Percentiles rank a stretch among this genome's conserved stretches.
Conservation (phyloP, 2,113 vertebrate genomes). For the Talpa occidentalis region DNA sequence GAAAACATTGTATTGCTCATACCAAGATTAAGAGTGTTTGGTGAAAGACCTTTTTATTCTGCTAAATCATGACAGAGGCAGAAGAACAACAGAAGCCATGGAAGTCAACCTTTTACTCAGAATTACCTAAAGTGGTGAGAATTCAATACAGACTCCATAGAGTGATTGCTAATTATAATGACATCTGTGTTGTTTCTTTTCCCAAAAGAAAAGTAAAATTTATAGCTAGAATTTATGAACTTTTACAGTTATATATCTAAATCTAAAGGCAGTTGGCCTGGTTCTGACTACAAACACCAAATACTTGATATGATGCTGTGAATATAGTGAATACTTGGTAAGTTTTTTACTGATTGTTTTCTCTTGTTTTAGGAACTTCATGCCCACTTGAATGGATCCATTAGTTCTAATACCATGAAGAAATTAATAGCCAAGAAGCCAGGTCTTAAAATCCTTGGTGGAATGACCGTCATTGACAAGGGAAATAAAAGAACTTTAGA, state of each 20-base stretch:
- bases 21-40: constrained; percentile 14
- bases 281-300: neutral
- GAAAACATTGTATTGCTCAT: neutral
- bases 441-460: constrained; percentile 90
- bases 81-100: constrained; percentile 28
- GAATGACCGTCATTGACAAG: constrained; percentile 93
- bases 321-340: neutral
- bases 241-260: neutral
- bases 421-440: constrained; percentile 92
- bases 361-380: constrained; percentile 93
- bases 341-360: constrained; percentile 30
- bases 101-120: constrained; percentile 70
- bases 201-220: constrained; percentile 50
- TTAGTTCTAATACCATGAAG: constrained; percentile 94
- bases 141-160: constrained; percentile 29
- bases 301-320: neutral
- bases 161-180: constrained; percentile 49
- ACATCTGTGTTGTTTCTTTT: constrained; percentile 46
- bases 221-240: neutral
- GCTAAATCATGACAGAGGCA: constrained; percentile 45
- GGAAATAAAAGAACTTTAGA: constrained; percentile 93
- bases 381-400: constrained; percentile 96
- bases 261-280: neutral
- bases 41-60: constrained; percentile 39
- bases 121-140: constrained; percentile 85